Conservation (phyloP, 1,140 invertebrate genomes). For the Anadara kagoshimensis region DNA sequence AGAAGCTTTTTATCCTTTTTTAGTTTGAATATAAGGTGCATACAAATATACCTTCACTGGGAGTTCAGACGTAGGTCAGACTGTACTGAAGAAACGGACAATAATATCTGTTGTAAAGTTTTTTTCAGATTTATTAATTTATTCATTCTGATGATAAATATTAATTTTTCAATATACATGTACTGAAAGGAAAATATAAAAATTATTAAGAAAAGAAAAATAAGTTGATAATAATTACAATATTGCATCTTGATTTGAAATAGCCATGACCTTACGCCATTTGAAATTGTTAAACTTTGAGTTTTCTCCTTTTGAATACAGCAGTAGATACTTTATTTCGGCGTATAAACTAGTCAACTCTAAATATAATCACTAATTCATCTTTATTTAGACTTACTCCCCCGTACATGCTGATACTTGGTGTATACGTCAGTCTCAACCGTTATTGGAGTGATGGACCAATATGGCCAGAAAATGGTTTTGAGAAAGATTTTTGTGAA, state of each 20-base stretch:
- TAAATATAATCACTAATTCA: background rate
- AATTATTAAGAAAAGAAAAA: no score
- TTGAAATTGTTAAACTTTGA: background rate
- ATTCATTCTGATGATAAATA: no score
- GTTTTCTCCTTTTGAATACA: background rate
- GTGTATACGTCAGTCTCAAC: constrained; percentile 83
- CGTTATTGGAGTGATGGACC: constrained; percentile 80
- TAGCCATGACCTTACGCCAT: background rate
- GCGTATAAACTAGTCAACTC: background rate
- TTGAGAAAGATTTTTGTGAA: constrained; percentile 73
- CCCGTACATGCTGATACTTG: constrained; percentile 87
- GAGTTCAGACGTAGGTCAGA: no score
- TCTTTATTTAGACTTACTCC: constrained; percentile 78
- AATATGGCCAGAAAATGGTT: constrained; percentile 30
- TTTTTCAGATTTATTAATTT: background rate
- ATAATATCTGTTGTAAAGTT: no score
- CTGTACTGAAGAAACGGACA: no score
- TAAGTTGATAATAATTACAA: background rate
- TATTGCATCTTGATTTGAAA: background rate
- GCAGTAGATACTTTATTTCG: no score
- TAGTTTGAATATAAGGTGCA: no score
- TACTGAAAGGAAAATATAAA: no score
- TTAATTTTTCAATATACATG: no score
- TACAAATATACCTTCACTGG: no score
- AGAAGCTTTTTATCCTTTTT: no score